A percentile compares a stretch with the other conserved stretches of the same genome.
Evolutionary conservation across 1,140 invertebrate species (phyloP).

Genomic region (Ridgeia piscesae): DNA sequence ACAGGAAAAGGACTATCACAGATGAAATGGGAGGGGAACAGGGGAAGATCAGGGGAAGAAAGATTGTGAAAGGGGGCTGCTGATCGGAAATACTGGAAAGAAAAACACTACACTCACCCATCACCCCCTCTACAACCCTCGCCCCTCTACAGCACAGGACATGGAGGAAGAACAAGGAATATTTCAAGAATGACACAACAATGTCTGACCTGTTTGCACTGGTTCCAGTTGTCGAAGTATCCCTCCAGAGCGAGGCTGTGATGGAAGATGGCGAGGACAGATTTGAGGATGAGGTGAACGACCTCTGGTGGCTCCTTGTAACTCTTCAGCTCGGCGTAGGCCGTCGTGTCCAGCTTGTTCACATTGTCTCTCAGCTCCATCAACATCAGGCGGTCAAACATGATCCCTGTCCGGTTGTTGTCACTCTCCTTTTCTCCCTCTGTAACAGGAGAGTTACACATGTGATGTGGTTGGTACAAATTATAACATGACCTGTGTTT

Average conservation of each 20-base stretch:
- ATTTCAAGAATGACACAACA: neutral
- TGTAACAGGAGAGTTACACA: conserved; percentile 30
- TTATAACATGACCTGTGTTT: too few species aligned
- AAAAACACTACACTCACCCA: too few species aligned
- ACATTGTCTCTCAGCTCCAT: conserved; percentile 55
- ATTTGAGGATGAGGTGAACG: conserved; percentile 49
- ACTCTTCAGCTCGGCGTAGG: conserved; percentile 53
- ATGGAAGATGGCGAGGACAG: conserved; percentile 50
- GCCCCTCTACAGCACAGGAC: too few species aligned
- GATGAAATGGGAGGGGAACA: too few species aligned
- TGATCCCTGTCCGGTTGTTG: conserved; percentile 39
- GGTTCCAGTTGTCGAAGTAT: conserved; percentile 50
- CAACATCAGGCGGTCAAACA: conserved; percentile 57
- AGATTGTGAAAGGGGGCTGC: too few species aligned
- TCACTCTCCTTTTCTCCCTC: conserved; percentile 46
- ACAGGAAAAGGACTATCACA: too few species aligned
- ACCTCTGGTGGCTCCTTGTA: conserved; percentile 44
- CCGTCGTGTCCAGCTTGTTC: conserved; percentile 44
- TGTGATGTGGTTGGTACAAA: neutral
- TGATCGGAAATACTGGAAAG: too few species aligned
- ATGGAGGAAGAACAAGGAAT: neutral
- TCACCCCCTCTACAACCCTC: neutral
- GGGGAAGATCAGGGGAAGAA: too few species aligned
- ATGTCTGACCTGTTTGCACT: conserved; percentile 46
- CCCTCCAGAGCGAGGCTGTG: conserved; percentile 43